Conservation (phyloP, 2,113 vertebrate genomes). For the Agelaius tricolor region DNA sequence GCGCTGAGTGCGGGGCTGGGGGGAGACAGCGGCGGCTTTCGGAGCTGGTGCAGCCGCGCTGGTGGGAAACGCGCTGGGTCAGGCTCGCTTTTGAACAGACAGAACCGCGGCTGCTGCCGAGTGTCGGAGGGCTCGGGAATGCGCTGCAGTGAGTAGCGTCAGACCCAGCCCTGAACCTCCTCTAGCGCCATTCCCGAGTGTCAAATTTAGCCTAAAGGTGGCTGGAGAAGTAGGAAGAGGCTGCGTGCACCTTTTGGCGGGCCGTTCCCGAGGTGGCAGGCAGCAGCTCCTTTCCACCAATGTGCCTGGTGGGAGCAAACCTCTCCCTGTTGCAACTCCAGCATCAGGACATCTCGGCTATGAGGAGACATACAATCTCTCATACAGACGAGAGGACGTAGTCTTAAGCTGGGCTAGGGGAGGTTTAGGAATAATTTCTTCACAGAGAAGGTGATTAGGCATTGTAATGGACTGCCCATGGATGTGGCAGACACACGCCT, state of each 20-base stretch:
- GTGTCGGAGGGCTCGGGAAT: no score
- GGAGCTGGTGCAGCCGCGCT: neutral
- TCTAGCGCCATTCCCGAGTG: accelerated
- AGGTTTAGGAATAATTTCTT: neutral
- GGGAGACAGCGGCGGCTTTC: accelerated
- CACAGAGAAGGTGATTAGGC: neutral
- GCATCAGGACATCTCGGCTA: neutral
- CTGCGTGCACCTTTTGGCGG: accelerated
- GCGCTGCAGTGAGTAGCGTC: neutral
- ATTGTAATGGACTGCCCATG: neutral
- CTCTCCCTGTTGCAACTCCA: no score
- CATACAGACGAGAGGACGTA: no score
- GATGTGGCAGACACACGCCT: neutral
- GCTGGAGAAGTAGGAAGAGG: neutral
- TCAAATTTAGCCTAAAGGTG: neutral
- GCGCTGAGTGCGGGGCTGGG: accelerated
- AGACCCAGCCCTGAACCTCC: neutral
- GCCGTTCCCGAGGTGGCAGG: neutral
- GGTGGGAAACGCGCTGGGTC: accelerated
- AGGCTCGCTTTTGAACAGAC: accelerated
- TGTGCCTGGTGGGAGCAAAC: no score
- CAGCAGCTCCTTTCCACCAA: accelerated
- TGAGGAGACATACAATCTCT: neutral
- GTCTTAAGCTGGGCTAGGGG: neutral
- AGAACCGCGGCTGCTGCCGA: neutral